phyloP scores from a whole-genome alignment of 2,888 invertebrate genomes.

The Caenorhabditis sp. region DNA sequence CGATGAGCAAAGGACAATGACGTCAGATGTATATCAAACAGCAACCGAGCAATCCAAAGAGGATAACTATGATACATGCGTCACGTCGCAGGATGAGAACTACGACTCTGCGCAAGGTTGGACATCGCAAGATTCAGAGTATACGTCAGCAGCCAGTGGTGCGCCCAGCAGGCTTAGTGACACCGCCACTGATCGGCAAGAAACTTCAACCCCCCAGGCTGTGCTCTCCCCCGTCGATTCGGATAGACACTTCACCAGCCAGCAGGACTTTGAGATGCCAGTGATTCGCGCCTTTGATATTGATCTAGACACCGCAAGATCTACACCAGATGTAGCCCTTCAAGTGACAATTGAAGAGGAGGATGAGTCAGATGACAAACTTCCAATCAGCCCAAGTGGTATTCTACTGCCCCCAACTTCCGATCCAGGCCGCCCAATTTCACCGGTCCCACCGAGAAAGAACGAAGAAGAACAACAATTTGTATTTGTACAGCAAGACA shows the following conservation, averaged over 20 bases:
- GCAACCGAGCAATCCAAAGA: constrained; percentile 50
- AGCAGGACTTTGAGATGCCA: constrained; percentile 46
- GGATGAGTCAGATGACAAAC: constrained; percentile 44
- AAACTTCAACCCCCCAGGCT: constrained; percentile 47
- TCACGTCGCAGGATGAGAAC: constrained; percentile 59
- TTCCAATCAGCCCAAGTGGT: constrained; percentile 50
- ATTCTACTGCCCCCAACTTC: constrained; percentile 44
- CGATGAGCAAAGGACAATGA: constrained; percentile 33
- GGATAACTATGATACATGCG: constrained; percentile 58
- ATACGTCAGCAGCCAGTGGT: constrained; percentile 50
- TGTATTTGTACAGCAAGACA: constrained; percentile 38
- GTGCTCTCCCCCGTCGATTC: constrained; percentile 60
- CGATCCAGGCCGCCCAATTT: constrained; percentile 59
- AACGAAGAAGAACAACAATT: constrained; percentile 23
- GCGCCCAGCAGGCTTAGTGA: constrained; percentile 44
- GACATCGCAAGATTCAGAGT: constrained; percentile 59
- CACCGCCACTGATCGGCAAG: constrained; percentile 37
- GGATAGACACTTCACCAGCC: constrained; percentile 54
- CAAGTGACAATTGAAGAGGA: constrained; percentile 51
- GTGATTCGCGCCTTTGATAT: constrained; percentile 35
- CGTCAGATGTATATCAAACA: constrained; percentile 41
- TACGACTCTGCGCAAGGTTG: constrained; percentile 55
- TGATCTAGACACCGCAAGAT: constrained; percentile 41
- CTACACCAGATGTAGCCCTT: constrained; percentile 55
- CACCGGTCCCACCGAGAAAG: constrained; percentile 57